Percentiles rank a stretch among this genome's conserved stretches.
phyloP scores from a whole-genome alignment of 2,113 vertebrate species.

The Ophthalmolycus amberensis region DNA sequence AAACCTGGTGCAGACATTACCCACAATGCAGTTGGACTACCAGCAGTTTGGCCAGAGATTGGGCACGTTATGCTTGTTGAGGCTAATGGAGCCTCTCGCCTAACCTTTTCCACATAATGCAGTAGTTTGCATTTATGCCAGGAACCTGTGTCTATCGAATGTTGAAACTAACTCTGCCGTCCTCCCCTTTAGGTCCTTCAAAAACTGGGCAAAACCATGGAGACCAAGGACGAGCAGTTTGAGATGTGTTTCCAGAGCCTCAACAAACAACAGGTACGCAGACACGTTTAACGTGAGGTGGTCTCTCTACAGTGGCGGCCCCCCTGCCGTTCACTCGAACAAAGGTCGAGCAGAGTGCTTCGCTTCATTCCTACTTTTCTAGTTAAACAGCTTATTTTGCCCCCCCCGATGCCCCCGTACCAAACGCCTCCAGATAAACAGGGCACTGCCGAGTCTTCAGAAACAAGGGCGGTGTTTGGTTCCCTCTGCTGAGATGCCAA shows the following conservation, averaged over 20 bases:
- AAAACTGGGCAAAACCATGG: constrained; percentile 95
- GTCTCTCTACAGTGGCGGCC: not conserved
- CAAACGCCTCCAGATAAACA: not conserved
- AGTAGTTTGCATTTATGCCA: not conserved
- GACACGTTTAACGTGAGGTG: not conserved
- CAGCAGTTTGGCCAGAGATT: not conserved
- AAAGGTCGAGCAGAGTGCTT: not conserved
- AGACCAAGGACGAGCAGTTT: constrained; percentile 97
- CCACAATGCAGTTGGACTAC: not conserved
- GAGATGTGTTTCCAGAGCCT: constrained; percentile 90
- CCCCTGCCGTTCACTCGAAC: not conserved
- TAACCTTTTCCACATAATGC: not conserved
- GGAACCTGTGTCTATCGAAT: not conserved
- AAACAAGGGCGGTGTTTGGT: not conserved
- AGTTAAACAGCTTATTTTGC: not conserved
- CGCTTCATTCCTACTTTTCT: not conserved
- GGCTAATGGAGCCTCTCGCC: too few relatives aligned
- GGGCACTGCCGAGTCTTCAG: not conserved
- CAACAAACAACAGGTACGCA: constrained; percentile 93
- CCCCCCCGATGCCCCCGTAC: not conserved
- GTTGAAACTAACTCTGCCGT: not conserved
- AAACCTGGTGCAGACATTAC: not conserved
- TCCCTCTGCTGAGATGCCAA: not conserved
- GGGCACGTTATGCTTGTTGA: not conserved
- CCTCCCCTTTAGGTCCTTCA: constrained; percentile 89